phyloP scores from a whole-genome alignment of 2,888 invertebrate species.

The Thera britannica region DNA sequence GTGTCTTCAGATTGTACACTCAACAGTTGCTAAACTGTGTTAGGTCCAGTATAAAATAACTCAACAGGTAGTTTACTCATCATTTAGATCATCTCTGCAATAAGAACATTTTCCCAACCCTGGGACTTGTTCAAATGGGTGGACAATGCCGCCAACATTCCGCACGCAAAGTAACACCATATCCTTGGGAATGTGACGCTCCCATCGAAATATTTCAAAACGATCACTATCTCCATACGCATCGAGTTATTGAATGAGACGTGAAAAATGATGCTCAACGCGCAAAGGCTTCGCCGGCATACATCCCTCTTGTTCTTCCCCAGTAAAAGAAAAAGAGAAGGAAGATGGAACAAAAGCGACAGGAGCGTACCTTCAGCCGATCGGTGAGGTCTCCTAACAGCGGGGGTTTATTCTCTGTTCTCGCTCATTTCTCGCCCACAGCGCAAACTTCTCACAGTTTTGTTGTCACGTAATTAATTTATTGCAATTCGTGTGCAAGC shows the following conservation, averaged over 20 bases:
- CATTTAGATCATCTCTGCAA: neutral
- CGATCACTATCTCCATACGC: constrained; percentile 82
- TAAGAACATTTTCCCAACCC: constrained; percentile 3
- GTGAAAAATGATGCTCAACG: constrained; percentile 82
- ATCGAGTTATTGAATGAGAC: constrained; percentile 84
- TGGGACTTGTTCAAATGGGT: constrained; percentile 12
- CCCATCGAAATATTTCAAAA: constrained; percentile 82
- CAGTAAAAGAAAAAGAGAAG: constrained; percentile 52
- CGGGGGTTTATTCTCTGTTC: constrained; percentile 65
- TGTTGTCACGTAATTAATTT: constrained; percentile 83
- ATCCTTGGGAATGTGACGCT: constrained; percentile 81
- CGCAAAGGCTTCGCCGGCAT: constrained; percentile 77
- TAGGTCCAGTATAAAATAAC: neutral
- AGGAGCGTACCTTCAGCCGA: constrained; percentile 58
- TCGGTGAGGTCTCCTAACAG: constrained; percentile 74
- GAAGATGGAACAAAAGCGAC: constrained; percentile 78
- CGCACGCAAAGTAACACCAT: constrained; percentile 84
- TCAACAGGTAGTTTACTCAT: neutral
- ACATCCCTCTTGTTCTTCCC: constrained; percentile 55
- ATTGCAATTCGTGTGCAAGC: constrained; percentile 68
- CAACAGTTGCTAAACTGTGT: too few species aligned
- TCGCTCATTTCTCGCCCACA: constrained; percentile 63
- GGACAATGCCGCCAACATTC: constrained; percentile 60
- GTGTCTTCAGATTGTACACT: too few species aligned
- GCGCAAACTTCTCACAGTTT: constrained; percentile 72